phyloP scores from a whole-genome alignment of 2,888 invertebrate species.

The Cephus runcator region DNA sequence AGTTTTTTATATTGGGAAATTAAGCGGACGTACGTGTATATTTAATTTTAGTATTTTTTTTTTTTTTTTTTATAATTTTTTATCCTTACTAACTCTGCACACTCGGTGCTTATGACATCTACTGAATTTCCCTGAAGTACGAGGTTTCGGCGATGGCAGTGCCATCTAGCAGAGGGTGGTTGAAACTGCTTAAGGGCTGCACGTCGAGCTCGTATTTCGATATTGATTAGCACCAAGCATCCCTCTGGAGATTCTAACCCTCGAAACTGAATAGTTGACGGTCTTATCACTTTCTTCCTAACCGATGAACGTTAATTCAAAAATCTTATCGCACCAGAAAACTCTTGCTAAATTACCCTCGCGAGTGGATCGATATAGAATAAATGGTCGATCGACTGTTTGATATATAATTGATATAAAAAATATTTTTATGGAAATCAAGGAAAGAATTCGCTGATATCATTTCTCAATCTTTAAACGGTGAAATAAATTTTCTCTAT shows the following conservation, averaged over 20 bases:
- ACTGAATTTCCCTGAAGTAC: neutral
- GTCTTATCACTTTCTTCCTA: conserved; percentile 48
- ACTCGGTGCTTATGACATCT: neutral
- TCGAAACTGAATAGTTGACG: conserved; percentile 1
- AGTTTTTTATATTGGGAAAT: neutral
- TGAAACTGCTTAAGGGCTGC: conserved; percentile 11
- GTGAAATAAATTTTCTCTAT: neutral
- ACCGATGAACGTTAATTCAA: conserved; percentile 52
- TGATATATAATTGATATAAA: neutral
- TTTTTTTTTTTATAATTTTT: neutral
- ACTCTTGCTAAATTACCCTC: neutral
- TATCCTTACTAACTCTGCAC: neutral
- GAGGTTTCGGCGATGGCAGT: neutral
- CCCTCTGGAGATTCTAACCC: neutral
- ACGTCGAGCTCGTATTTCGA: neutral
- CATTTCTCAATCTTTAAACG: neutral
- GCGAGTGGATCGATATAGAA: neutral
- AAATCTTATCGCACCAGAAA: neutral
- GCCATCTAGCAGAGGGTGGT: conserved; percentile 36
- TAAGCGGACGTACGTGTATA: too few relatives aligned
- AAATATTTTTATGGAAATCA: too few relatives aligned
- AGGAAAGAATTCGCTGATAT: neutral
- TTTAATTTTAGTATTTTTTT: too few relatives aligned
- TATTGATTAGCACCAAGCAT: neutral
- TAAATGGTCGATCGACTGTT: neutral